Percentiles rank a stretch among this genome's conserved stretches.
phyloP scores from a whole-genome alignment of 2,797 vertebrate species.

The Labroides dimidiatus region DNA sequence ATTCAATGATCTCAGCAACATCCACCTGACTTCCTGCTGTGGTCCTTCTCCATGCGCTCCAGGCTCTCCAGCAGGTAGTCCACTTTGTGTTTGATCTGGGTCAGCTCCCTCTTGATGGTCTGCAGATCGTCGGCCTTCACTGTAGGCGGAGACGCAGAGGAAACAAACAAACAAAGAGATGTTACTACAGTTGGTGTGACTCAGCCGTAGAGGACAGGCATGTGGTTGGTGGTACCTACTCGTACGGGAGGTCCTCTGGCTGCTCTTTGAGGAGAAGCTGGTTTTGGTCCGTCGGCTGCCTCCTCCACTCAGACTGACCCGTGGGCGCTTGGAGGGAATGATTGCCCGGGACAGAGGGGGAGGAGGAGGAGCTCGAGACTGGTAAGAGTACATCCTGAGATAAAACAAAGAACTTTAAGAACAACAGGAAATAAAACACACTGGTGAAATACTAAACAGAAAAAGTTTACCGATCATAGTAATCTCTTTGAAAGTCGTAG shows the following conservation, averaged over 20 bases:
- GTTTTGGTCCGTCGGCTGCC: conserved; percentile 87
- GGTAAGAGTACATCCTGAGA: conserved; percentile 89
- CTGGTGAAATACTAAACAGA: too few species aligned
- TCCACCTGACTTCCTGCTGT: conserved; percentile 87
- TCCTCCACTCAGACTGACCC: conserved; percentile 87
- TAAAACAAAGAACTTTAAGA: background rate
- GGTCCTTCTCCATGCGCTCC: conserved; percentile 90
- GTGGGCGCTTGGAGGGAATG: conserved; percentile 89
- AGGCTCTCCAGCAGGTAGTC: conserved; percentile 90
- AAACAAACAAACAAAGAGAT: background rate
- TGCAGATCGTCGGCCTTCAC: conserved; percentile 90
- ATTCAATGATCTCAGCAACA: background rate
- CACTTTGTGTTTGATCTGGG: conserved; percentile 92
- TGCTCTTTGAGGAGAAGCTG: conserved; percentile 89
- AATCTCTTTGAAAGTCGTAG: conserved; percentile 92
- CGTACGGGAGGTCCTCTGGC: conserved; percentile 85
- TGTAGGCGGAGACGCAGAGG: conserved; percentile 43
- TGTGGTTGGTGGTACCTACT: conserved; percentile 52
- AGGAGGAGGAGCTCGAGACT: conserved; percentile 85
- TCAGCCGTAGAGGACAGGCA: rapidly evolving
- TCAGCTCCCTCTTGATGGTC: conserved; percentile 90
- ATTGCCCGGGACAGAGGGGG: conserved; percentile 87
- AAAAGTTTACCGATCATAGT: conserved; percentile 87
- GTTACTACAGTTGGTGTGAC: too few species aligned
- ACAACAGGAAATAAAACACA: background rate